phyloP scores from a whole-genome alignment of 2,113 vertebrate genomes.

The Carassius carassius region DNA sequence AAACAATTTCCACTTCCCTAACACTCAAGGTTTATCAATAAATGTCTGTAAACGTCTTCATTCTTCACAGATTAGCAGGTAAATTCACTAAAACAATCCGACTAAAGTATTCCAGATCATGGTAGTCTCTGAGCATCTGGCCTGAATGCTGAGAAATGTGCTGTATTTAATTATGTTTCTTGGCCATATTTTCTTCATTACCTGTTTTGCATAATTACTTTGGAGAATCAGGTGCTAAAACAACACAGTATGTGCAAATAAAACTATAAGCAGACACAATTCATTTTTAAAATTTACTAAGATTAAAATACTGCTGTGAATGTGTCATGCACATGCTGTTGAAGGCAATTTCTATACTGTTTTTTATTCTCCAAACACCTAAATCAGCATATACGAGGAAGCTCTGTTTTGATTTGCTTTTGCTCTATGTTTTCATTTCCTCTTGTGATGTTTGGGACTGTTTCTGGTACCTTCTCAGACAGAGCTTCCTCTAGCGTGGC shows the following conservation, averaged over 20 bases:
- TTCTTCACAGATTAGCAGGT: not conserved
- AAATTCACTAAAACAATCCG: not conserved
- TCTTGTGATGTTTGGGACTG: not conserved
- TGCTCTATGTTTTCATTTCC: not conserved
- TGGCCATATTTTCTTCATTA: not conserved
- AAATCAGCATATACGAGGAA: not conserved
- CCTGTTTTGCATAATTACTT: conserved; percentile 10
- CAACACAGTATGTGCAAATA: not conserved
- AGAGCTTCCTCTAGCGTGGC: conserved; percentile 95
- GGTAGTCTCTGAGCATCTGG: not conserved
- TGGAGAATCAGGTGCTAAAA: not conserved
- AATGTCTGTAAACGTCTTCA: not conserved
- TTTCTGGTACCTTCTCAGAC: conserved; percentile 86
- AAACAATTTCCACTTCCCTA: not conserved
- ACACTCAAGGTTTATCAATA: conserved; percentile 9
- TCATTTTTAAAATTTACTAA: too few relatives aligned
- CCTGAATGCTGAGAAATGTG: not conserved
- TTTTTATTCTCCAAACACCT: not conserved
- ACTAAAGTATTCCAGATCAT: not conserved
- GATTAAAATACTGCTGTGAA: not conserved
- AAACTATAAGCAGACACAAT: not conserved
- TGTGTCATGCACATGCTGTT: not conserved
- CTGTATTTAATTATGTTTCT: not conserved
- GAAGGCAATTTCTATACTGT: not conserved
- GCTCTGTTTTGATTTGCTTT: not conserved